Evolutionary conservation across 1,140 invertebrate genomes (phyloP).

Genomic region (Mactra quadrangularis): DNA sequence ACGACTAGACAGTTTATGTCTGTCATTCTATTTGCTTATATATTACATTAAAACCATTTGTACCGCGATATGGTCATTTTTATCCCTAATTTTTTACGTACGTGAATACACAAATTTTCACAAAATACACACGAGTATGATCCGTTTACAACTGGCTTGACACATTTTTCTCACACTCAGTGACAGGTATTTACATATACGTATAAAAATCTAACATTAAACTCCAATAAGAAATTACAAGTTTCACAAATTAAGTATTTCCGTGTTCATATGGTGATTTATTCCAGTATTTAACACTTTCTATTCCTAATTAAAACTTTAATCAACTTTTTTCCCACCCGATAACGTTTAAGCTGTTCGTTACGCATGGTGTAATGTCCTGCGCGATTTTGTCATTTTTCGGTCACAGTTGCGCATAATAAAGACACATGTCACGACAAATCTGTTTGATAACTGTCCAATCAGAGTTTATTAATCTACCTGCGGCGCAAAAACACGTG

Average conservation of each 20-base stretch:
- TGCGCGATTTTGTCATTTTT: slow-evolving; percentile 57
- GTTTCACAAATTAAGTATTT: too few species aligned
- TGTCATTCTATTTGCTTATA: slow-evolving; percentile 38
- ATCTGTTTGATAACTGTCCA: slow-evolving; percentile 50
- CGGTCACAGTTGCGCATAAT: slow-evolving; percentile 51
- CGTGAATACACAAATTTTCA: slow-evolving; percentile 43
- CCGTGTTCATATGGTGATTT: not conserved
- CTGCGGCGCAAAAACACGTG: slow-evolving; percentile 34
- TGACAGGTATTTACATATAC: slow-evolving; percentile 1
- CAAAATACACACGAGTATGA: slow-evolving; percentile 22
- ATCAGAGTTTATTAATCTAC: slow-evolving; percentile 36
- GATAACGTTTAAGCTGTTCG: slow-evolving; percentile 34
- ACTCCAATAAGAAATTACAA: not conserved
- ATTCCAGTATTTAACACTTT: slow-evolving; percentile 32
- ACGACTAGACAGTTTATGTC: not conserved
- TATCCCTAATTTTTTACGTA: slow-evolving; percentile 1
- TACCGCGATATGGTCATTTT: slow-evolving; percentile 57
- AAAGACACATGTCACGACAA: slow-evolving; percentile 59
- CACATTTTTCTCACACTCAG: slow-evolving; percentile 31
- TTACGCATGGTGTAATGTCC: slow-evolving; percentile 46
- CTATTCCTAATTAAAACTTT: slow-evolving; percentile 33
- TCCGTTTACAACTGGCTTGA: slow-evolving; percentile 26
- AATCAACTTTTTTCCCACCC: slow-evolving; percentile 35
- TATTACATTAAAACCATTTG: slow-evolving; percentile 40
- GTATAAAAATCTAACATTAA: slow-evolving; percentile 1